Percentiles rank a stretch among this genome's conserved stretches.
Evolutionary conservation across 2,797 vertebrate genomes (phyloP).

Genomic region (Alectoris magna): DNA sequence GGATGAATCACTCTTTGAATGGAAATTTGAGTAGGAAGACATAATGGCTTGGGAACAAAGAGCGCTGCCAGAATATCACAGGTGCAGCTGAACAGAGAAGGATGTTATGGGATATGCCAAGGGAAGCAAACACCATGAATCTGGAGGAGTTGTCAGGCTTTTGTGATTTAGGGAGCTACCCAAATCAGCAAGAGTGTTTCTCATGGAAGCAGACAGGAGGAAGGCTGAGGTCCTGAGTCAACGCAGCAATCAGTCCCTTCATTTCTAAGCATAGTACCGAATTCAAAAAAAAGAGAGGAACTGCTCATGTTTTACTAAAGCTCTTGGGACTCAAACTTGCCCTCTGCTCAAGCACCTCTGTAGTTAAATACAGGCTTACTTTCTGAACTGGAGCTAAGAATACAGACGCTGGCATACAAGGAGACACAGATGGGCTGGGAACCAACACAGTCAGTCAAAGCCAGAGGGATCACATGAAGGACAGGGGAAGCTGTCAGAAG

Average conservation of each 20-base stretch:
- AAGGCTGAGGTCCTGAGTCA: neutral
- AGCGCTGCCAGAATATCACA: constrained; percentile 65
- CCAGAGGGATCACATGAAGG: neutral
- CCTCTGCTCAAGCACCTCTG: neutral
- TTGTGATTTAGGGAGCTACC: constrained; percentile 58
- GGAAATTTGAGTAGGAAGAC: constrained; percentile 73
- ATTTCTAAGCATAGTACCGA: neutral
- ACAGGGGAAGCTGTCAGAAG: neutral
- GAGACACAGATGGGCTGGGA: neutral
- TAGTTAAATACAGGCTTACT: neutral
- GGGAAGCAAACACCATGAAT: constrained; percentile 67
- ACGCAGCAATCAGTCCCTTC: neutral
- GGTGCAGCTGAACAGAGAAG: constrained; percentile 63
- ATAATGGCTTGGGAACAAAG: constrained; percentile 69
- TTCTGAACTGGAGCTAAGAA: neutral
- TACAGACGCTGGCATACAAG: neutral
- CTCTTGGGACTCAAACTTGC: neutral
- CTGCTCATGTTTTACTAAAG: neutral
- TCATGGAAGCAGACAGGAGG: neutral
- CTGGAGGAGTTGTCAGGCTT: constrained; percentile 60
- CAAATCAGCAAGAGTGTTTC: constrained; percentile 48
- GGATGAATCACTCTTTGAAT: constrained; percentile 65
- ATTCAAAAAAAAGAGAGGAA: neutral
- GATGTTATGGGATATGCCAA: constrained; percentile 61
- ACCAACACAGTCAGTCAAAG: neutral